These are phyloP conservation scores for Trachurus trachurus DNA, from an alignment of 2,797 vertebrate genomes.

Conservation along the genomic window DNA sequence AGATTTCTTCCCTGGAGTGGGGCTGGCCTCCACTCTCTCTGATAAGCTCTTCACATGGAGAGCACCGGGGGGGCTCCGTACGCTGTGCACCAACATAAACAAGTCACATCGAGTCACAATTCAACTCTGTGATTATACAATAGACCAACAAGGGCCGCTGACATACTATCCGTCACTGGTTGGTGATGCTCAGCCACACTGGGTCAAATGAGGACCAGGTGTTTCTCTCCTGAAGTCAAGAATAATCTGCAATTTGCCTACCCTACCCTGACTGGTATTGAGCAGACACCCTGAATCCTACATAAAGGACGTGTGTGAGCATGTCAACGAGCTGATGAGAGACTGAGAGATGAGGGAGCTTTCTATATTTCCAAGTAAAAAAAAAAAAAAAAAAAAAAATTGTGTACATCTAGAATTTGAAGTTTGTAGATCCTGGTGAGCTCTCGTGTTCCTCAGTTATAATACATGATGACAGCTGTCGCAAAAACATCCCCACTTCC, in stretches of 20 bases:
- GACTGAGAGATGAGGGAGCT: conserved; percentile 11
- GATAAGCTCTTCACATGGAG: conserved; percentile 73
- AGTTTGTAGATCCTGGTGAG: conserved; percentile 2
- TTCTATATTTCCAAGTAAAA: conserved; percentile 6
- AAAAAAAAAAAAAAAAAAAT: not conserved
- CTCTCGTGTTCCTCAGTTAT: conserved; percentile 1
- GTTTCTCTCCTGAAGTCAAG: conserved; percentile 13
- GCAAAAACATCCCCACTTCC: conserved; percentile 19
- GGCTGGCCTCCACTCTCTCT: conserved; percentile 59
- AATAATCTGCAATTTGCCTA: conserved; percentile 15
- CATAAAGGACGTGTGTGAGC: not conserved
- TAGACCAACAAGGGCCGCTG: conserved; percentile 18
- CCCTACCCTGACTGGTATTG: conserved; percentile 11
- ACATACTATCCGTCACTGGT: conserved; percentile 27
- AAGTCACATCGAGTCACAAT: conserved; percentile 57
- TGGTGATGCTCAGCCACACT: conserved; percentile 30
- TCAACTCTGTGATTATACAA: conserved; percentile 41
- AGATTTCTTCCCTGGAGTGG: conserved; percentile 66
- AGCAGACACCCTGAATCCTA: not conserved
- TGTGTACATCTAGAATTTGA: not conserved
- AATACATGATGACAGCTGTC: conserved; percentile 40
- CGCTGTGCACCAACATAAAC: conserved; percentile 60
- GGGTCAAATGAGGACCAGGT: conserved; percentile 40
- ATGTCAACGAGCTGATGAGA: conserved; percentile 14
- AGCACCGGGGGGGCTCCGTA: conserved; percentile 55